These are phyloP conservation scores for Tipula confusa DNA, from an alignment of 2,888 invertebrate genomes.

Conservation along the genomic window DNA sequence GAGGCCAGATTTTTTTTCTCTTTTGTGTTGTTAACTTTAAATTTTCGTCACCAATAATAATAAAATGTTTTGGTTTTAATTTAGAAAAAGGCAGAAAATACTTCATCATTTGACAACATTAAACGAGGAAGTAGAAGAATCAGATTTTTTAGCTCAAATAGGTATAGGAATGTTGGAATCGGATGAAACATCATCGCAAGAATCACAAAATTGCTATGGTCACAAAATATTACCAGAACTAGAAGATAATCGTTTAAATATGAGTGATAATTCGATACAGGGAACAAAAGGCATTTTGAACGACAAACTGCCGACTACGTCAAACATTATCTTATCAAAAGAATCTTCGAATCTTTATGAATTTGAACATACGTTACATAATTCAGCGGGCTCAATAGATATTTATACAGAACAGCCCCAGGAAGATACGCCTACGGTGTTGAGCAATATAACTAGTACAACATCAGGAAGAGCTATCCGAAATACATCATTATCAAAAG, in stretches of 20 bases:
- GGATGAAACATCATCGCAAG: constrained; percentile 50
- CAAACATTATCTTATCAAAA: neutral
- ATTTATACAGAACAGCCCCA: constrained; percentile 39
- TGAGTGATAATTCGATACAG: neutral
- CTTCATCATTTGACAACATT: neutral
- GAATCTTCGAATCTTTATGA: neutral
- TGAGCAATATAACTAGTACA: neutral
- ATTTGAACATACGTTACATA: neutral
- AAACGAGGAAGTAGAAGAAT: constrained; percentile 44
- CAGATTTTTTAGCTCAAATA: constrained; percentile 56
- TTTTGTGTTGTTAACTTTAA: too few species aligned
- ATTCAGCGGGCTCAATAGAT: constrained; percentile 39
- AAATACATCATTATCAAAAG: neutral
- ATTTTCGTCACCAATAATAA: neutral
- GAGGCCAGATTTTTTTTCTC: neutral
- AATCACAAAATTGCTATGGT: neutral
- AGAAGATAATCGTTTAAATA: neutral
- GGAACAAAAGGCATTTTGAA: neutral
- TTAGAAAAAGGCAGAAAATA: neutral
- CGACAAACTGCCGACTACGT: neutral
- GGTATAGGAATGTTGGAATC: constrained; percentile 59
- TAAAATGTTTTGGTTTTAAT: neutral
- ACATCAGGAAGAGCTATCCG: neutral
- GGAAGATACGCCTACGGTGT: neutral
- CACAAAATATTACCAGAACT: neutral